Base-by-base conservation (phyloP, 2,888 invertebrate species). In the Cactoblastis cactorum region DNA sequence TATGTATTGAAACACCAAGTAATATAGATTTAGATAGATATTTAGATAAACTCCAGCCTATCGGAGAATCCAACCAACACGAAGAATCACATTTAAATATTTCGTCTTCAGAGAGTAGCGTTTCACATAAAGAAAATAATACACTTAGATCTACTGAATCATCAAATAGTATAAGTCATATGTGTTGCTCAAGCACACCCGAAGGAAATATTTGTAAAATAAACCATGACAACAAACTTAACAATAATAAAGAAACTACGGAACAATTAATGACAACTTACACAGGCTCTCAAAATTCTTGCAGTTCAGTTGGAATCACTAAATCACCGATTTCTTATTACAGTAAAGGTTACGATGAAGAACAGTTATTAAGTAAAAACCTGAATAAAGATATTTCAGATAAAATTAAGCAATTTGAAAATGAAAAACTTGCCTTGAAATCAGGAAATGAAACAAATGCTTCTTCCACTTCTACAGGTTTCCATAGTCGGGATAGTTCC, bases 21-120 rank as follows among this genome's bases (percentile, higher is more conserved):
- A 92, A 91, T 56, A 86, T 92, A n/a, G 93, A 94, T 67, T 81
- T 94, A 46, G 94, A 94, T 72, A 91, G 90, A 55, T 94, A 93
- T 73, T 83, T 95, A 43, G 92, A 92, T 62, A 92, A 93, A 58
- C 80, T 94, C 55, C 92, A 92, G 67, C 86, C 91, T 52, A 71
- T 77, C 33, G 78, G 74, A 61, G 67, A 69, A 33, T 53, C 54
- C 14, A 61, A 63, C 46, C 59, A 50, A 55, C 56, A 61, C 55
- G 58, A 58, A 41, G 61, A 65, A 56, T 59, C 63, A 43, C 62
- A 67, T 48, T 65, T 75, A 22, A 73, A 74, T 59, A 57, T 54
- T 50, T 67, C 74, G 35, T 53, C 59, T 1, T 59, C 62, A 45
- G 74, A 72, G 51, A 56, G 65, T 39, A 69, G 67, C 33, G 67